phyloP scores from a whole-genome alignment of 2,797 vertebrate species.

The Petrocephalus sullivani region DNA sequence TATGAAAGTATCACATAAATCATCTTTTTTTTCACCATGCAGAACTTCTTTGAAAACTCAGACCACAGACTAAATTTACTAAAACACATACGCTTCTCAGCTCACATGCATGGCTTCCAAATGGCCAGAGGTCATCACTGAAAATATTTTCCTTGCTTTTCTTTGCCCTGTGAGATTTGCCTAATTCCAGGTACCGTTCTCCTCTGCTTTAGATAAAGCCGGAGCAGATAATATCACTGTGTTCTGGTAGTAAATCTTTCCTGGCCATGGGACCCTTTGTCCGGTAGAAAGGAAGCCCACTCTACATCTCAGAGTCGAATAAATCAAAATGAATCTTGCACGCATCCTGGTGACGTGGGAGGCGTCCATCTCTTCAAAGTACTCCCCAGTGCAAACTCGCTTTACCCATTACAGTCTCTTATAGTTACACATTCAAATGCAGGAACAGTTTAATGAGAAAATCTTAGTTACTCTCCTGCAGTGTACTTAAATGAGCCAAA shows the following conservation, averaged over 20 bases:
- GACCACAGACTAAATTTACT: not conserved
- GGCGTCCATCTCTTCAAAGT: not conserved
- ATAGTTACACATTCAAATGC: not conserved
- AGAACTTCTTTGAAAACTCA: slow-evolving; percentile 12
- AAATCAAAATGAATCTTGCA: not conserved
- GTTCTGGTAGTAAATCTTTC: slow-evolving; percentile 11
- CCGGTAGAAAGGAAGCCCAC: not conserved
- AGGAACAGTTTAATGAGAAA: not conserved
- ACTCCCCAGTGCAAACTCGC: not conserved
- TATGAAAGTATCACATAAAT: slow-evolving; percentile 10
- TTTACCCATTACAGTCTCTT: not conserved
- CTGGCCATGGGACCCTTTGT: not conserved
- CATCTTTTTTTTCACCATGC: not conserved
- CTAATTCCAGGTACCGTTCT: not conserved
- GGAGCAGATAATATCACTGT: not conserved
- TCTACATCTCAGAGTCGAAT: too few relatives aligned
- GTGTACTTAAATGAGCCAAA: not conserved
- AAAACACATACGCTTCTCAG: not conserved
- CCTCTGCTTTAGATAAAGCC: not conserved
- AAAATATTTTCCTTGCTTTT: not conserved
- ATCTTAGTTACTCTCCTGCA: not conserved
- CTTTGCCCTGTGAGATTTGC: not conserved
- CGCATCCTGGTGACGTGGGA: not conserved
- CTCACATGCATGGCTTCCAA: not conserved
- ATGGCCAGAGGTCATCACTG: slow-evolving; percentile 6